Base-by-base conservation (phyloP, 1,140 invertebrate species). In the Lysiphlebus fabarum region DNA sequence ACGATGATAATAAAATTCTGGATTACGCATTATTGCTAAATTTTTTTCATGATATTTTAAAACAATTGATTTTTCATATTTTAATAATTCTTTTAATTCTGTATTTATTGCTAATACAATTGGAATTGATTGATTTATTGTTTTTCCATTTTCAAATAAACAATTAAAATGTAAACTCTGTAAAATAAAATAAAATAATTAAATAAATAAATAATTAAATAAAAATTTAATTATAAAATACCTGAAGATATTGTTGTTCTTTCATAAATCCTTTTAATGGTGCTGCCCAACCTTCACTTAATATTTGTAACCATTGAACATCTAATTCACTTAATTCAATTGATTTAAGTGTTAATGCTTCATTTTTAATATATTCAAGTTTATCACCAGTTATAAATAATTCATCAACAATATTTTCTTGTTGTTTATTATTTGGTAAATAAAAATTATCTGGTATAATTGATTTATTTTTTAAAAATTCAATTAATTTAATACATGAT, bases 261-360 rank as follows among this genome's bases (percentile, higher is more conserved):
- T 90, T 83, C 98, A 99, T 99, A 70, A 99, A 99, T 7, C 96
- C 98, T 70, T 84, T 88, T 0, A 99, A 75, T 1, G 98, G 98
- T 34, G 89, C 86, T 0, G 96, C 96, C 98, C 98, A 99, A 1
- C 98, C 98, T 84, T 99, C 98, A 41, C 91, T 86, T 37, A 99
- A 77, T 0, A 99, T 86, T 82, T 95, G 90, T 7, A 98, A 81
- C 97, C 97, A 99, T 75, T 99, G 96, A 9, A 97, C 76, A 78
- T 99, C 96, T 7, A 99, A 74, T 41, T 85, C 80, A 34, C 73
- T 86, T 62, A 97, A 90, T 8, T 92, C 84, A 0, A 98, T 72
- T 34, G 80, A 75, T 2, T 87, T 88, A 40, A 91, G 73, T 10
- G 76, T 79, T 8, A 83, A 80, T 0, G 93, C 90, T 76, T 95